Evolutionary conservation across 2,888 invertebrate species (phyloP).

Genomic region (Lasioglossum figueresi): DNA sequence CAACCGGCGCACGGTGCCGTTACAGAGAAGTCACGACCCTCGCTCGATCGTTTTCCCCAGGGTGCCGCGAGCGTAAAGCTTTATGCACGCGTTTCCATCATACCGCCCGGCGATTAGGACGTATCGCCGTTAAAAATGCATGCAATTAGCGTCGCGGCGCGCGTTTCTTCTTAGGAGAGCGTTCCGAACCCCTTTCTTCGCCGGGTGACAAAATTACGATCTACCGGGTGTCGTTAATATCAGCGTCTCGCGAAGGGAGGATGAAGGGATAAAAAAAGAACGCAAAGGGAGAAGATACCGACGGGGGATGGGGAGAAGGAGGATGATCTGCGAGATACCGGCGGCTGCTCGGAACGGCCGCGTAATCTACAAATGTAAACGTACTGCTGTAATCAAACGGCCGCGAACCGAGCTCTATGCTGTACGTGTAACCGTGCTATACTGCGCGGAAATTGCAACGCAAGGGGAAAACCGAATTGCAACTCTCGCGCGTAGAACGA

Average conservation of each 20-base stretch:
- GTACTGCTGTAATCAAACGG: constrained; percentile 8
- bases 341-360: constrained; percentile 7
- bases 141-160: constrained; percentile 78
- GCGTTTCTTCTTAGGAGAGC: constrained; percentile 53
- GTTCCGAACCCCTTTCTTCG: constrained; percentile 71
- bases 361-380: constrained; percentile 13
- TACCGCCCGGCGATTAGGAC: constrained; percentile 79
- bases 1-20: constrained; percentile 13
- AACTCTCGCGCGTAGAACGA: background rate
- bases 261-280: constrained; percentile 37
- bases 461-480: constrained; percentile 4
- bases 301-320: background rate
- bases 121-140: constrained; percentile 81
- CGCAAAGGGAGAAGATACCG: constrained; percentile 9
- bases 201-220: constrained; percentile 83
- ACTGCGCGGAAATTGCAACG: constrained; percentile 7
- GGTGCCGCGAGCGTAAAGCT: constrained; percentile 67
- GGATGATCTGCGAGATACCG: constrained; percentile 75
- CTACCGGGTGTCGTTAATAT: constrained; percentile 82
- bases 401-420: background rate
- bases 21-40: constrained; percentile 35
- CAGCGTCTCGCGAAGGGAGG: constrained; percentile 62
- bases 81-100: constrained; percentile 77
- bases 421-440: background rate
- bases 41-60: constrained; percentile 55